Base-by-base conservation (phyloP, 2,888 invertebrate genomes). In the Pyralis farinalis region DNA sequence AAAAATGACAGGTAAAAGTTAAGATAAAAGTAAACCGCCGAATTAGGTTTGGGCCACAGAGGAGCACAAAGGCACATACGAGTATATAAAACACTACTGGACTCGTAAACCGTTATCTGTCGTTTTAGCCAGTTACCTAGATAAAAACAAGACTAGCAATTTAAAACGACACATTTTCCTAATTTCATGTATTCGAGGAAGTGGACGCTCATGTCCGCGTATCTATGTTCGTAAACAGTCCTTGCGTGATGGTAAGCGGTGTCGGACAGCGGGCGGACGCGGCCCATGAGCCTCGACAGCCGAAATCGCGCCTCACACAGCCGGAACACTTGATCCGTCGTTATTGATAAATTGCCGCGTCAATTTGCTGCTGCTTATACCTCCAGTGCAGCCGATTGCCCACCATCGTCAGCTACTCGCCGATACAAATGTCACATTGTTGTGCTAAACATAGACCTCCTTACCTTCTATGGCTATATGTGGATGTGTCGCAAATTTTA, bases 301-400 rank as follows among this genome's bases (percentile, higher is more conserved):
- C 85, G 71, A 86, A 86, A 81, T 76, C 76, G 68, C 63, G 58
- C 49, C 63, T 62, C 57, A 61, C 59, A 52, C 51, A 74, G 66
- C 85, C 83, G 86, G 86, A 86, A 86, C 83, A 79, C 85, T 86
- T 75, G 53, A 74, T 70, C 69, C 75, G 80, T 80, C 84, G 78
- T 86, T 86, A 87, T 87, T 87, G 86, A 86, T 86, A 87, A 87
- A 87, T 87, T 87, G 83, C 85, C 58, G 51, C 62, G 66, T 71
- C 80, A 77, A 82, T 77, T 77, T 74, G 60, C 35, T 3, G 6
- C 32, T 36, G 35, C 41, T 34, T 40, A 39, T 20, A 32, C 53
- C 47, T 55, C 53, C 53, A 63, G 45, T 69, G 74, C 69, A 63
- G 56, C 63, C 58, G 56, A 55, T 53, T 43, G 41, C 44, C 47